A percentile compares a stretch with the other conserved stretches of the same genome.
Conservation (phyloP, 2,797 vertebrate genomes). For the Notoglanidium macrostoma region DNA sequence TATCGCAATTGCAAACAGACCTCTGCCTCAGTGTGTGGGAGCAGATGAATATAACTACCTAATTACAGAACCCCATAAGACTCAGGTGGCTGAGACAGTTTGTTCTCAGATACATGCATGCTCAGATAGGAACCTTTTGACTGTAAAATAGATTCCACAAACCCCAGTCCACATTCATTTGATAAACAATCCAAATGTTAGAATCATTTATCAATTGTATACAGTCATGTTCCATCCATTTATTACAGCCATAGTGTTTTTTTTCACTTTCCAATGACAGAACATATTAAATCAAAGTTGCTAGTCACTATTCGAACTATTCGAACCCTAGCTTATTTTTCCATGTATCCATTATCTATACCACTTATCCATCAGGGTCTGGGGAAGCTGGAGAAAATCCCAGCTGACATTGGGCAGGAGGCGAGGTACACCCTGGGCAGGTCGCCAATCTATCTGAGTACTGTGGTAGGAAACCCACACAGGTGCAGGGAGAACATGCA, state of each 20-base stretch:
- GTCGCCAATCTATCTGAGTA: too few relatives aligned
- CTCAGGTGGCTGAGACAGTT: background rate
- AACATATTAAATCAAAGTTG: background rate
- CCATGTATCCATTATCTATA: too few relatives aligned
- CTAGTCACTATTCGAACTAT: background rate
- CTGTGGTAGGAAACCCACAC: too few relatives aligned
- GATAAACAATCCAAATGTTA: background rate
- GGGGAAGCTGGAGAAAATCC: too few relatives aligned
- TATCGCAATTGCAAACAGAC: slow-evolving; percentile 12
- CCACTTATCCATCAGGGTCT: too few relatives aligned
- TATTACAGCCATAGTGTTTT: background rate
- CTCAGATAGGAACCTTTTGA: background rate
- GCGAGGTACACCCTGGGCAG: too few relatives aligned
- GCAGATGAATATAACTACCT: background rate
- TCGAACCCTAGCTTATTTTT: background rate
- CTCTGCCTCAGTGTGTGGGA: background rate
- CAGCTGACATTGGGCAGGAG: too few relatives aligned
- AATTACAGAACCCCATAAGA: slow-evolving; percentile 17
- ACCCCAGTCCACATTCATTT: background rate
- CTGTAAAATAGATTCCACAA: background rate
- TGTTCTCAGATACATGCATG: background rate
- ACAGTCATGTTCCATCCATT: background rate
- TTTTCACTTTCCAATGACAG: background rate
- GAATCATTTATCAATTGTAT: background rate
- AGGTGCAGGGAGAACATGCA: too few relatives aligned